A percentile compares a stretch with the other conserved stretches of the same genome.
phyloP scores from a whole-genome alignment of 2,888 invertebrate species.

The Choristoneura rosaceana region DNA sequence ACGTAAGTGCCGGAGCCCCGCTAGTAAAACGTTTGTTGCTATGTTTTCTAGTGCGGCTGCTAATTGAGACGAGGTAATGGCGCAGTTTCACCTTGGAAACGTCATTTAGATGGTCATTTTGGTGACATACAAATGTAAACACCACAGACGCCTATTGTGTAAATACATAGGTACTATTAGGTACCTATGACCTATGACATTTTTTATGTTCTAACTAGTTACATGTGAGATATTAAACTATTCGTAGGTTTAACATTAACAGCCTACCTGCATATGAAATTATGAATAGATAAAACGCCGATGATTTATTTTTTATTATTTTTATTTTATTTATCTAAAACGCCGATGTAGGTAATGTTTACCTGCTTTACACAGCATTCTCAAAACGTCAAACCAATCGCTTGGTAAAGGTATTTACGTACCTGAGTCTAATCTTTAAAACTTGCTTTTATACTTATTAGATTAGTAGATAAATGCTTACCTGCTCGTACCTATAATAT shows the following conservation, averaged over 20 bases:
- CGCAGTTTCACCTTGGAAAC: conserved; percentile 36
- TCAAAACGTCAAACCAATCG: not conserved
- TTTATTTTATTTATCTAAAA: too few relatives aligned
- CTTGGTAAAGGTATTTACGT: not conserved
- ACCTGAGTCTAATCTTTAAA: too few relatives aligned
- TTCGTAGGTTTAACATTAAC: too few relatives aligned
- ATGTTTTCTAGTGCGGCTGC: conserved; percentile 30
- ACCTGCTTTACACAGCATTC: not conserved
- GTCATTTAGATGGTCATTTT: conserved; percentile 19
- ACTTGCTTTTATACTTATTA: not conserved
- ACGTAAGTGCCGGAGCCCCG: conserved; percentile 1
- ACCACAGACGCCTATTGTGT: conserved; percentile 7
- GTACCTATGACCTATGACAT: not conserved
- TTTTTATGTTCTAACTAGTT: not conserved
- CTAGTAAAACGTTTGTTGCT: not conserved
- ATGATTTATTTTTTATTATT: too few relatives aligned
- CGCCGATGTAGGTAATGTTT: too few relatives aligned
- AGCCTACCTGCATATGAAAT: too few relatives aligned
- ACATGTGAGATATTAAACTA: too few relatives aligned
- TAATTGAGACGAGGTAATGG: conserved; percentile 35
- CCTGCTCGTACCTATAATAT: not conserved
- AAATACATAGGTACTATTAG: too few relatives aligned
- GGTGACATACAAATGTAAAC: not conserved
- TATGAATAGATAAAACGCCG: too few relatives aligned
- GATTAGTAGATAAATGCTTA: not conserved